Evolutionary conservation across 1,140 invertebrate species (phyloP), one percentile per base, ranked within the genome.

Genomic region (Sycobia sp.): DNA sequence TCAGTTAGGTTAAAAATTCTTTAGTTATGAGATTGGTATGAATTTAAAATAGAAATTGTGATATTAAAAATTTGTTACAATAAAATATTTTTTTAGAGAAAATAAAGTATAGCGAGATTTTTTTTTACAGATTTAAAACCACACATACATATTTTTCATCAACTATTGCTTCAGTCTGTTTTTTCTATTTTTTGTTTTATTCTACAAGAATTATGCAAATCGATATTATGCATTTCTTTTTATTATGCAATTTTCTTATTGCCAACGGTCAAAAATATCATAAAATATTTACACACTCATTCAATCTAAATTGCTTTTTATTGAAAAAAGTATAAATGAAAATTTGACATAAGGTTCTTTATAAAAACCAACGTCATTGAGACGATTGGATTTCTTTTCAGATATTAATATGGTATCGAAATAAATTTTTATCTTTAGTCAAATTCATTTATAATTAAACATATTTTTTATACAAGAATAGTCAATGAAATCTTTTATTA

Each of bases 151-250:
- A n/a, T n/a, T n/a, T 41, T 27, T 59, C 23, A 58, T 36, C 11
- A 58, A 64, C 44, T 56, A 56, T 58, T 50, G 51, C 58, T 65
- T 65, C 62, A 65, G 62, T 65, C 62, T 65, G 49, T 65, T 59
- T 59, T 49, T 7, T 32, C 59, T 34, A 47, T n/a, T 44, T 7
- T 57, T 51, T 47, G 34, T 23, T 65, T 65, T 53, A 58, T 53
- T 22, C 55, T 53, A 51, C 14, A 49, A 58, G 50, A 59, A 29
- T 55, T 54, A 51, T 9, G n/a, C n/a, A 11, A 32, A 32, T 51
- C 53, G 18, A 50, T 43, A 43, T 65, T 51, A 53, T 60, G 46
- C 20, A 49, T 49, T 22, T 32, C n/a, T n/a, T n/a, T n/a, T n/a
- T n/a, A n/a, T n/a, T n/a, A n/a, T n/a, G n/a, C n/a, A n/a, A n/a